Base-by-base conservation (phyloP, 2,797 vertebrate genomes). In the Leptodactylus fallax region DNA sequence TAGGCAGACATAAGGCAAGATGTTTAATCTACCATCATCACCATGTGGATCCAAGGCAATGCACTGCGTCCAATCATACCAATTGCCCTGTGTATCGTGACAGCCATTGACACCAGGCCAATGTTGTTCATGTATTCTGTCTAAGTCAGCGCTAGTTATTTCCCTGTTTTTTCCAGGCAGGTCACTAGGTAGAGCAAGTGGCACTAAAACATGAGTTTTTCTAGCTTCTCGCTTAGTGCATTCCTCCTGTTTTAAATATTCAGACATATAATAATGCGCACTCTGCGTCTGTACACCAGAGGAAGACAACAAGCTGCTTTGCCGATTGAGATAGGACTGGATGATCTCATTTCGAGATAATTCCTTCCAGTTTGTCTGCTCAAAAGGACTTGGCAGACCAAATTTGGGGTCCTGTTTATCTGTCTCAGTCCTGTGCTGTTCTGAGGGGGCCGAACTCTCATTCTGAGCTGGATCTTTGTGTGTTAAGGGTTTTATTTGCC, bases 51-150 rank as follows among this genome's bases (percentile, higher is more conserved):
- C 97, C 90, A 99, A 93, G 16, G 97, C 96, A 92, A 99, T 97
- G 94, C 97, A 97, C 94, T 98, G 95, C 21, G 97, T 98, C 98
- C 98, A 99, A 93, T 97, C 96, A 92, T 96, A 99, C 98, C 98
- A 99, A 91, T 94, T 96, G 92, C 96, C 97, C 93, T 95, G 96
- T 94, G 96, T 97, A 94, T 99, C 98, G 11, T 94, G 96, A 93
- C 97, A 98, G 89, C 98, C 98, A 19, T 99, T 99, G 86, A 99
- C 98, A 55, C 98, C 98, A 0, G 96, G 94, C 98, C 98, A 99
- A 80, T 94, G 95, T 55, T 93, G 93, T 81, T 92, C 93, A 92
- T 97, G 95, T 93, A 99, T 93, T 90, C 96, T 95, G 90, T 95
- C 58, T 23, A 99, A 91, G 91, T 99, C 98, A 63, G 94, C 94